Evolutionary conservation across 2,888 invertebrate species (phyloP).

Genomic region (Trissolcus japonicus): DNA sequence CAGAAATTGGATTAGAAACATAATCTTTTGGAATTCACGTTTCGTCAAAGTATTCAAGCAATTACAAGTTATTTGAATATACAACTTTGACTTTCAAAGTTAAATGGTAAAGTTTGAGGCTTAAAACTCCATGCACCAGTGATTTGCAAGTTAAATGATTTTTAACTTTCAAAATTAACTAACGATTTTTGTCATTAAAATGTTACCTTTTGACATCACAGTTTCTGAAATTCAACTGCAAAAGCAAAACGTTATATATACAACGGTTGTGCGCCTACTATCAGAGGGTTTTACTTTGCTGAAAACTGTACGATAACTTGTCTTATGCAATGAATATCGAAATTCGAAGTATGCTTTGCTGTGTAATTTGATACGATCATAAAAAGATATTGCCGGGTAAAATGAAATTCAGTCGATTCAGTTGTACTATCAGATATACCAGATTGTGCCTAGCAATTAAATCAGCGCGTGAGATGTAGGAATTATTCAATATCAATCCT

Average conservation of each 20-base stretch:
- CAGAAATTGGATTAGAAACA: slow-evolving; percentile 19
- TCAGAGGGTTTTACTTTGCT: no score
- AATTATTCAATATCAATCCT: background rate
- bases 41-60: slow-evolving; percentile 30
- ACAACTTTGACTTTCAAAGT: slow-evolving; percentile 27
- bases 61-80: slow-evolving; percentile 22
- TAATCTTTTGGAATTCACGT: slow-evolving; percentile 21
- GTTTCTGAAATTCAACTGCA: no score
- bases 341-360: no score
- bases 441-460: background rate
- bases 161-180: slow-evolving; percentile 18
- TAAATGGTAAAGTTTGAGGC: slow-evolving; percentile 32
- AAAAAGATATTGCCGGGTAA: background rate
- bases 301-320: no score
- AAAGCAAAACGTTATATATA: no score
- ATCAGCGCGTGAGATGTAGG: slow-evolving; percentile 5
- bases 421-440: slow-evolving; percentile 4
- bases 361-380: background rate
- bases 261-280: no score
- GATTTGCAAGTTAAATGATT: slow-evolving; percentile 40
- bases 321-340: no score
- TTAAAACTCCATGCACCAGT: slow-evolving; percentile 12
- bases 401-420: slow-evolving; percentile 6
- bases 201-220: slow-evolving; percentile 3
- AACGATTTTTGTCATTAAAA: slow-evolving; percentile 11